phyloP scores from a whole-genome alignment of 2,888 invertebrate species.

The Trichopoda pennipes region DNA sequence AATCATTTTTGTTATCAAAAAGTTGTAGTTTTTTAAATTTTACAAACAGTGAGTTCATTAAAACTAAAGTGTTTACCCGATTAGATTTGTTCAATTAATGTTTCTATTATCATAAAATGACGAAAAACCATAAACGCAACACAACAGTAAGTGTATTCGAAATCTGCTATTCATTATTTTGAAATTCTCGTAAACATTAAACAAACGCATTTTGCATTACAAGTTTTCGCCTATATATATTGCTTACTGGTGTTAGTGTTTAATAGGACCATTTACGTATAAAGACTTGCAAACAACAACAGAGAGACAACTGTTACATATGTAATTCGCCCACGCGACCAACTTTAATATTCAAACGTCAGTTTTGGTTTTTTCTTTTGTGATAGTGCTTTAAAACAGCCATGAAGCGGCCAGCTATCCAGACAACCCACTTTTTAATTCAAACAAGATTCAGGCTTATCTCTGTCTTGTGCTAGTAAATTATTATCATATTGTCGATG shows the following conservation, averaged over 20 bases:
- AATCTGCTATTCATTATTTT: conserved; percentile 18
- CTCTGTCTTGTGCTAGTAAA: conserved; percentile 49
- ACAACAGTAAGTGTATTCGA: conserved; percentile 1
- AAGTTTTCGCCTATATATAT: conserved; percentile 3
- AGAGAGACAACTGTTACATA: conserved; percentile 39
- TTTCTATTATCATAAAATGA: too few relatives aligned
- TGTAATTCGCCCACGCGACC: conserved; percentile 66
- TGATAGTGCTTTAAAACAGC: conserved; percentile 35
- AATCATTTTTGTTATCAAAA: too few relatives aligned
- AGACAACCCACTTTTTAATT: conserved; percentile 8
- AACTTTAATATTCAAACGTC: conserved; percentile 54
- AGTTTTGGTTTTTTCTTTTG: conserved; percentile 20
- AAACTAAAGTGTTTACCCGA: too few relatives aligned
- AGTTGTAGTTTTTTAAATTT: too few relatives aligned
- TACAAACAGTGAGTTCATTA: too few relatives aligned
- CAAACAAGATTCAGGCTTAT: conserved; percentile 34
- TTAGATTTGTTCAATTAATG: too few relatives aligned
- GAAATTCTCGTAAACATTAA: conserved; percentile 6
- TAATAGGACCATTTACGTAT: conserved; percentile 34
- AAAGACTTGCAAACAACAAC: conserved; percentile 19
- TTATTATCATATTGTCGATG: conserved; percentile 17
- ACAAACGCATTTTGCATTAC: conserved; percentile 55
- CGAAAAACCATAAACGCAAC: not conserved
- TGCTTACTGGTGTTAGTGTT: conserved; percentile 1
- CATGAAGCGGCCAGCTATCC: conserved; percentile 33